These are phyloP conservation scores for Lamproptera curius DNA, from an alignment of 2,888 invertebrate genomes.

Conservation along the genomic window DNA sequence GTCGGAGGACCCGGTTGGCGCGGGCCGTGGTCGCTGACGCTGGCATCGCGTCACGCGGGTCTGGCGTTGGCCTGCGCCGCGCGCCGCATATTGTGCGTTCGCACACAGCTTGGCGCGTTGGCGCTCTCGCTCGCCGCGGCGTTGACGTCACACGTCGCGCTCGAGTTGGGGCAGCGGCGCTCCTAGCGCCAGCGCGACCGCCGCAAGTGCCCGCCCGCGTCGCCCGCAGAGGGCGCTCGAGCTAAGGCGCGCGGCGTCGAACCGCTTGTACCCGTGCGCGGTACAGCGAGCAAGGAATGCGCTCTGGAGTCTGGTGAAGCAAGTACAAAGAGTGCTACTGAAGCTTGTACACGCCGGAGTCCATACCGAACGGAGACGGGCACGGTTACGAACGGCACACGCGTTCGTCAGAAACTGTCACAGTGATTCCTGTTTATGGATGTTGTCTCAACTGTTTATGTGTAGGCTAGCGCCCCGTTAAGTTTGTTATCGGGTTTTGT, in stretches of 20 bases:
- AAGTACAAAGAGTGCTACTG: neutral
- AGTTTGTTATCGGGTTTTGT: neutral
- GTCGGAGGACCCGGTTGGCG: constrained; percentile 76
- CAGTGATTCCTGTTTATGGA: neutral
- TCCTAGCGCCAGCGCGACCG: constrained; percentile 59
- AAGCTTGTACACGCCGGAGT: neutral
- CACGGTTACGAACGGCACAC: neutral
- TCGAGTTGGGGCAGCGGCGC: constrained; percentile 50
- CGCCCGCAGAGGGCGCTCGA: constrained; percentile 32
- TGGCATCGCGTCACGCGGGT: constrained; percentile 69
- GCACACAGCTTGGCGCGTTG: constrained; percentile 63
- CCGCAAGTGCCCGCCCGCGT: constrained; percentile 46
- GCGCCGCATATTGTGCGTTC: constrained; percentile 79
- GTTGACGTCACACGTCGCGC: constrained; percentile 52
- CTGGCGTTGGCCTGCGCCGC: constrained; percentile 81
- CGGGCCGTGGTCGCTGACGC: constrained; percentile 74
- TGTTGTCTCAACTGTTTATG: no score
- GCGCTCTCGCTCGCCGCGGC: constrained; percentile 61
- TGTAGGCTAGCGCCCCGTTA: constrained; percentile 2
- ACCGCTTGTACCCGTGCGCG: neutral
- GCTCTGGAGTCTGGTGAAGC: neutral
- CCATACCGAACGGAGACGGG: neutral
- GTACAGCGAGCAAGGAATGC: neutral
- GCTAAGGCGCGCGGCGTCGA: constrained; percentile 29
- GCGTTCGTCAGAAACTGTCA: neutral